Percentiles rank a stretch among this genome's conserved stretches.
These are phyloP conservation scores for Myiagra hebetior DNA, from an alignment of 2,113 vertebrate species.

Conservation along the genomic window DNA sequence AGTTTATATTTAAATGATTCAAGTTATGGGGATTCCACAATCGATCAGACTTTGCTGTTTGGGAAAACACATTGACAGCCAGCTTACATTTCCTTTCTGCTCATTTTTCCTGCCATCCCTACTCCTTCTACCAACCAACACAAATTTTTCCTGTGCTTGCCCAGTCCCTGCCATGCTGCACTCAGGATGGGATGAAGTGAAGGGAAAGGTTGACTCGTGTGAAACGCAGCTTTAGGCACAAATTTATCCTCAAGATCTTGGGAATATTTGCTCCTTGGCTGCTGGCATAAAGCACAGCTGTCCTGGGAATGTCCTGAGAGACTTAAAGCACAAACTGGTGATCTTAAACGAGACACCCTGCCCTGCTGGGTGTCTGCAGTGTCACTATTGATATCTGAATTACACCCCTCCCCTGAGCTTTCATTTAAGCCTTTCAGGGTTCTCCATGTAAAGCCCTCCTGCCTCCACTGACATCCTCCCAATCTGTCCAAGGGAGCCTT, in stretches of 20 bases:
- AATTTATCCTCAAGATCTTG: background rate
- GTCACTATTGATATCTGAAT: background rate
- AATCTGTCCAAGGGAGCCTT: background rate
- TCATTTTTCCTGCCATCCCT: background rate
- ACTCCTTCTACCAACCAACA: background rate
- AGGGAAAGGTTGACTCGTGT: fast-evolving
- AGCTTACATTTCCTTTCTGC: background rate
- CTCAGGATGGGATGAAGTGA: fast-evolving
- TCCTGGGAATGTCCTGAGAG: background rate
- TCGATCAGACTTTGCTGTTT: background rate
- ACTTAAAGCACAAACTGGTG: background rate
- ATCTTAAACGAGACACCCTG: background rate
- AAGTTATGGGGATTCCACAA: background rate
- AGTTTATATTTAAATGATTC: background rate
- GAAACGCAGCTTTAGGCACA: background rate
- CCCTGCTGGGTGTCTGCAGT: background rate
- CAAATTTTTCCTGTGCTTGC: background rate
- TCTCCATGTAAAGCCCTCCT: background rate
- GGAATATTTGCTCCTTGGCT: background rate
- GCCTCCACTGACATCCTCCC: background rate
- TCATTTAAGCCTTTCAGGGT: background rate
- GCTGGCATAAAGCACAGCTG: background rate
- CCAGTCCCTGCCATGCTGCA: background rate
- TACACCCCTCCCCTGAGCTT: background rate
- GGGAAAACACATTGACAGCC: background rate